Evolutionary conservation across 2,888 invertebrate genomes (phyloP), one percentile per base, ranked within the genome.

Genomic region (Ormyrus nitidulus): DNA sequence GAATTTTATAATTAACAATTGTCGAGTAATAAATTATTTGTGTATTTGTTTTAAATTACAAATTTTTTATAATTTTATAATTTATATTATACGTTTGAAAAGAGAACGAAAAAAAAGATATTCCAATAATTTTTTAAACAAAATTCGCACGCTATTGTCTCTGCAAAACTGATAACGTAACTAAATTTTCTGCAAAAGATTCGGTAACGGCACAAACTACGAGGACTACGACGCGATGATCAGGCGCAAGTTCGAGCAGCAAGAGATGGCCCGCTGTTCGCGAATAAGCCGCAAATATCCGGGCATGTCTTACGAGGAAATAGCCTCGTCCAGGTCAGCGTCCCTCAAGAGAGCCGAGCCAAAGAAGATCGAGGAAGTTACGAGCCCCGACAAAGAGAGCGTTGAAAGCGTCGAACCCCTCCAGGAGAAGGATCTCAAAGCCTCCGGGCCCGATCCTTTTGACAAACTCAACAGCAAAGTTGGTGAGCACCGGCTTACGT

Each of bases 371-470:
- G 85, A 86, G 7, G 83, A 87, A 34, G 87, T 87, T 44, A 84
- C 82, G 51, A 88, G 87, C 84, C 85, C 88, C 0, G 89, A 88
- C 73, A 85, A 87, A 48, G 88, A 88, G 13, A 89, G 89, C 62
- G 78, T 87, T 46, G 90, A 88, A 73, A 89, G 88, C 56, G 88
- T 88, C 83, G 91, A 90, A 78, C 89, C 89, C 0, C 84, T 89
- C 8, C 87, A 91, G 51, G 89, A 90, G 48, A 88, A 90, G 77
- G 89, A 90, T 73, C 85, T 91, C 53, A 89, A 89, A 81, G 91
- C 91, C 2, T 90, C 89, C 10, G 91, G 91, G 5, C 91, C 91
- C 0, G 92, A 92, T 85, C 91, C 91, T 19, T 91, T 90, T 76
- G 91, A 92, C 58, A 91, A 91, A 85, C 86, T 91, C 46, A 89